phyloP scores from a whole-genome alignment of 2,797 vertebrate genomes.

The Mus spretus region DNA sequence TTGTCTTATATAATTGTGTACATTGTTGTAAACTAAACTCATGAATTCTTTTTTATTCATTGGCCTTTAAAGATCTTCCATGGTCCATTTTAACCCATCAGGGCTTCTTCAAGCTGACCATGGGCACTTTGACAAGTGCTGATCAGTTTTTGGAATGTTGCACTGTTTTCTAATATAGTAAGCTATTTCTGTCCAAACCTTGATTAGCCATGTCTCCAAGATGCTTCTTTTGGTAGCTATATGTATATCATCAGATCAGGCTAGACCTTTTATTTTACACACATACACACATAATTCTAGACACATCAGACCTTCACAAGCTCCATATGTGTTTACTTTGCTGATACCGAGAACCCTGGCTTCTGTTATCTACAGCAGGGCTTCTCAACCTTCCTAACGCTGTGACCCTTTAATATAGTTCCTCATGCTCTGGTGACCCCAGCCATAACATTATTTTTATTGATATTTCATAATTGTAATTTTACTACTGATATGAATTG shows the following conservation, averaged over 20 bases:
- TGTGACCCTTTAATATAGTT: neutral
- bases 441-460: neutral
- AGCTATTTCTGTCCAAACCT: neutral
- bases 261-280: constrained; percentile 5
- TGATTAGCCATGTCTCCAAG: constrained; percentile 1
- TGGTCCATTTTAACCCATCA: constrained; percentile 19
- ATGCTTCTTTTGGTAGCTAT: neutral
- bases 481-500: neutral
- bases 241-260: neutral
- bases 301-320: neutral
- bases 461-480: neutral
- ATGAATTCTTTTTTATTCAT: neutral
- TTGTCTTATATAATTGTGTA: neutral
- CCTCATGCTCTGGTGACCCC: neutral
- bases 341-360: neutral
- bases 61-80: neutral
- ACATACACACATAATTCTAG: neutral
- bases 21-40: constrained; percentile 36
- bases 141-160: neutral
- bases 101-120: neutral
- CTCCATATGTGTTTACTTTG: constrained; percentile 37
- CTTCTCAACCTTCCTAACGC: neutral
- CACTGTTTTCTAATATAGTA: neutral
- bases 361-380: neutral
- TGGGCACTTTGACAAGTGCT: neutral